Base-by-base conservation (phyloP, 92 coral and sea anemone species). In the Pocillopora meandrina region DNA sequence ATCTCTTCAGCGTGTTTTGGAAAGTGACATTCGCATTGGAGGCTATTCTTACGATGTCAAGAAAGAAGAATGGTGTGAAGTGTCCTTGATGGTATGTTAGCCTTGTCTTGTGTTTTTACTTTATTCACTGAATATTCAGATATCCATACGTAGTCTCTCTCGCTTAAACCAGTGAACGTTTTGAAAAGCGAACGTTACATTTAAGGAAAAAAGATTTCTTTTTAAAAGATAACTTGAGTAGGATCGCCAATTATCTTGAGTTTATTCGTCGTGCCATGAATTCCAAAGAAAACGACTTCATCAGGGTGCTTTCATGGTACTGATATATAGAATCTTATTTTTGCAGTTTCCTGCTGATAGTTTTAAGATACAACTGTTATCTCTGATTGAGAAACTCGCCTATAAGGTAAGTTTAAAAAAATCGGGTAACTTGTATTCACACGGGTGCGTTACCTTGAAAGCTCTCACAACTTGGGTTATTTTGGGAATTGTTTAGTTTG, bases 11-110 rank as follows among this genome's bases (percentile, higher is more conserved):
- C 84, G 95, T 59, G 98, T 96, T 21, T 71, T 88, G 69, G 85
- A 85, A 74, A 87, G 87, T 65, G 93, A 94, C 76, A 42, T 83
- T 21, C 91, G 80, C 61, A 83, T 96, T 49, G 89, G 93, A 7
- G 91, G 95, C 1, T 96, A 96, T 70, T 74, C 80, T 9, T 96
- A 87, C 73, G 98, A 96, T 77, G 87, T 56, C 12, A 85, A 92
- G 18, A 91, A 96, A 42, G 91, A 94, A 35, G 87, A 80, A 16
- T 96, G 98, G 98, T 96, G 98, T 73, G 96, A 96, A 74, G 93
- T 94, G n/a, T 82, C 85, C 21, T 81, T 95, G 31, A 87, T 85
- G 98, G 98, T 96, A 88, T 68, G 70, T 1, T 7, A 67, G 34
- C 10, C 33, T 12, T n/a, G 33, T 19, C 15, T 66, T 26, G 34